Base-by-base conservation (phyloP, 2,888 invertebrate species). In the Pachymerium ferrugineum region DNA sequence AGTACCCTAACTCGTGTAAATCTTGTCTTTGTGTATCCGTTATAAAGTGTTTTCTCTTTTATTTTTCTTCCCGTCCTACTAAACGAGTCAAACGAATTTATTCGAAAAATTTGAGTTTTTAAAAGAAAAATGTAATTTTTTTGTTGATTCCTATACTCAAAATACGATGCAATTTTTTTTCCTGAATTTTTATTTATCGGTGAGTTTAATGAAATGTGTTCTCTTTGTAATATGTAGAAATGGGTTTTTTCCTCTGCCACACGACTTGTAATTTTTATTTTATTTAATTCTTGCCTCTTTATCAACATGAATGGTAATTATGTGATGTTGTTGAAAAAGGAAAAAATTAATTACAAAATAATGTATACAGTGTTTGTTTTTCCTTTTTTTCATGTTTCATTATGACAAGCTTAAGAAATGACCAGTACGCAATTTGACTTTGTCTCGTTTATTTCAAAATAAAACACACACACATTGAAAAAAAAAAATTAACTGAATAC, bases 291-390 rank as follows among this genome's bases (percentile, higher is more conserved):
- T 16, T 42, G 12, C 42, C 42, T 42, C 42, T 42, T 42, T n/a
- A n/a, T 42, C 42, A 42, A 16, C 42, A 42, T 42, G 42, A 42
- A 42, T 42, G 42, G 42, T 42, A 42, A 42, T 42, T 42, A 10
- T 42, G 42, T 42, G 42, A 42, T 42, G 42, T 42, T 42, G 42
- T 42, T 42, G 42, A 42, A 42, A 42, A 42, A 42, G 42, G 42
- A 42, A 42, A 8, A 33, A 33, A 33, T 33, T 33, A 33, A 33
- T 33, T 33, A 33, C 12, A 33, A 33, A 42, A 10, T 42, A 42
- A 42, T 42, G 42, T 42, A 42, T 42, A 42, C 42, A 42, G 42
- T 42, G 42, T 42, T 42, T 42, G 42, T 42, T 42, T 42, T 42
- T 16, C 42, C n/a, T n/a, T n/a, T n/a, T n/a, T n/a, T n/a, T n/a